Percentiles rank a stretch among this genome's conserved stretches.
phyloP scores from a whole-genome alignment of 1,140 invertebrate genomes.

The Lepidurus couesii region DNA sequence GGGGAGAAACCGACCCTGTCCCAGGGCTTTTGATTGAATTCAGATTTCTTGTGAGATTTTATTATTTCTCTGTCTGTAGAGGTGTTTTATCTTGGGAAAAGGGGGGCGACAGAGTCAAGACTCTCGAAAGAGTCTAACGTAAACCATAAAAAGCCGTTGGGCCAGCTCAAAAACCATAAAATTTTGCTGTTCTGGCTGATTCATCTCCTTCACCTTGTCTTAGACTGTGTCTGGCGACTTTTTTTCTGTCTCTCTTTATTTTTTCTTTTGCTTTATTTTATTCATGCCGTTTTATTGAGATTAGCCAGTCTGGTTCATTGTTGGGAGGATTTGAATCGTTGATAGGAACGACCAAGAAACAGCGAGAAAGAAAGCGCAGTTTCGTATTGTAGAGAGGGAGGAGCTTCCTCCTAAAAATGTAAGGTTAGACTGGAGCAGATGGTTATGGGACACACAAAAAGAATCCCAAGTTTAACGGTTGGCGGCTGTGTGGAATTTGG shows the following conservation, averaged over 20 bases:
- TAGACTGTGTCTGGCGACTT: background rate
- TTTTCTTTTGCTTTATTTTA: conserved; percentile 26
- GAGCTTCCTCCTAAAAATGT: background rate
- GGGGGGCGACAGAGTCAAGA: background rate
- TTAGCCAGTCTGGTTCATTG: too few species aligned
- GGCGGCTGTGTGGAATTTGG: background rate
- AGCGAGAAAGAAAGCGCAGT: too few species aligned
- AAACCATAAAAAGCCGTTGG: conserved; percentile 19
- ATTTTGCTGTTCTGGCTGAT: background rate
- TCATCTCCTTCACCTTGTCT: conserved; percentile 21
- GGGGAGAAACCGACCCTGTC: background rate
- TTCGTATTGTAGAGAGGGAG: too few species aligned
- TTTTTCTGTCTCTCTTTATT: background rate
- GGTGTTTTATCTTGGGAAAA: background rate
- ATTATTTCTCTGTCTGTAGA: background rate
- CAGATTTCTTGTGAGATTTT: background rate
- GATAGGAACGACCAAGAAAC: too few species aligned
- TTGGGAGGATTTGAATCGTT: too few species aligned
- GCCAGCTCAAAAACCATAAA: background rate
- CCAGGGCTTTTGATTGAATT: background rate
- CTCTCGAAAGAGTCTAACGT: background rate
- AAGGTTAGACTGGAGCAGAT: background rate
- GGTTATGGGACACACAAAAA: background rate
- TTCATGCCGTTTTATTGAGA: background rate
- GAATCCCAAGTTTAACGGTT: background rate